Base-by-base conservation (phyloP, 2,113 vertebrate species). In the Crotalus tigris region DNA sequence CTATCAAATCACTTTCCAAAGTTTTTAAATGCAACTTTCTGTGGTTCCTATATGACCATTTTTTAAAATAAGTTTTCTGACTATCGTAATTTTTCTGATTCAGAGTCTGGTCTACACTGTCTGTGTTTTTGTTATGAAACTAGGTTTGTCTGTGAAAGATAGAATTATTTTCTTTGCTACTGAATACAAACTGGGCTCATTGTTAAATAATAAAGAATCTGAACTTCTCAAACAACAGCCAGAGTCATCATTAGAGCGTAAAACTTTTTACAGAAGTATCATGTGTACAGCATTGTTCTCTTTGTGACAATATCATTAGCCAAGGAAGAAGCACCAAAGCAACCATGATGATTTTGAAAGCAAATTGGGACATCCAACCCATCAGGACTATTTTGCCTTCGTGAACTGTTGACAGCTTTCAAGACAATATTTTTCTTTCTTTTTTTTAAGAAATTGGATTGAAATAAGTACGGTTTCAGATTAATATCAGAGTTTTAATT, bases 141-240 rank as follows among this genome's bases (percentile, higher is more conserved):
- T 91, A 69, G 85, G 69, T 85, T 81, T 11, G 85, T 91, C 29
- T 8, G 90, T 15, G 85, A 94, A 44, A 61, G 92, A 90, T 93
- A 0, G 3, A 54, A 44, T 81, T 8, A 59, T 91, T 95, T 94
- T 92, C 94, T 88, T 95, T 92, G 61, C 86, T 93, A 93, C 93
- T 0, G 23, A 4, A n/a, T 91, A 90, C 90, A 90, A 94, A 90
- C 44, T n/a, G 92, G 59, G 0, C 2, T 59, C 0, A 0, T 61
- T 61, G 19, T 96, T 95, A 96, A 96, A 90, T 91, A 61, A 59
- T 61, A 94, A 51, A 51, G 58, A 86, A 92, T 39, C 90, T 64
- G 93, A 92, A 94, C 58, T 92, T 61, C 94, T 92, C 55, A 69
- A 91, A 54, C 69, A 85, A 33, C 88, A 53, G 75, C 46, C 92